Evolutionary conservation across 2,113 vertebrate genomes (phyloP), one percentile per base, ranked within the genome.

Genomic region (Malurus alboscapulatus): DNA sequence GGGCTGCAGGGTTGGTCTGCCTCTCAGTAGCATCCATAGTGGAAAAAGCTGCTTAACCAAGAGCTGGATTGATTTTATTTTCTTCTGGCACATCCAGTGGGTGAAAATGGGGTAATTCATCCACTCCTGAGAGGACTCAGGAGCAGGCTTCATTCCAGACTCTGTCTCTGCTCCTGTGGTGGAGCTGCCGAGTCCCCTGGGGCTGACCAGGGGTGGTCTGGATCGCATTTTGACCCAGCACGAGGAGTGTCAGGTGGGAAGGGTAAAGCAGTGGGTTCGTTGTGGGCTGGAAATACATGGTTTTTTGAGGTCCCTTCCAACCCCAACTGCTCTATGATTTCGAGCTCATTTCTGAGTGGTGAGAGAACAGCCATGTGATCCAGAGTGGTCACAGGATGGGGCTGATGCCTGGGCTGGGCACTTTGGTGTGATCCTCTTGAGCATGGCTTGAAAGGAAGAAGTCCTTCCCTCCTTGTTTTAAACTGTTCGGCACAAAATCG

Each of bases 1-100:
- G 26, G 7, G 18, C 29, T 2, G 0, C 0, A 1, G 30, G 22
- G 57, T 76, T 58, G 24, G 32, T 19, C 32, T 72, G 92, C 67
- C 65, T 77, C 87, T 34, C 34, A 26, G 63, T 11, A 51, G 36
- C 2, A 0, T 42, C 45, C 0, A 0, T 34, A n/a, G n/a, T 26
- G 55, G 66, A 63, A 84, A 63, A 74, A 87, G 44, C 61, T 79
- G 66, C 78, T 87, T 63, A 36, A 36, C n/a, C 30, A 58, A 47
- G 50, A 38, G 17, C 77, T 59, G 24, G 14, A 4, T 29, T 68
- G 38, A 30, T 55, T 26, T 45, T 14, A 5, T 10, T 45, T n/a
- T 30, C 18, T 40, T 66, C 48, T 32, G 18, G 26, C 25, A 11
- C 51, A 40, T 44, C 34, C 36, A 77, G 69, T 0, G 0, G n/a